Base-by-base conservation (phyloP, 2,888 invertebrate genomes). In the Trissolcus brochymenae region DNA sequence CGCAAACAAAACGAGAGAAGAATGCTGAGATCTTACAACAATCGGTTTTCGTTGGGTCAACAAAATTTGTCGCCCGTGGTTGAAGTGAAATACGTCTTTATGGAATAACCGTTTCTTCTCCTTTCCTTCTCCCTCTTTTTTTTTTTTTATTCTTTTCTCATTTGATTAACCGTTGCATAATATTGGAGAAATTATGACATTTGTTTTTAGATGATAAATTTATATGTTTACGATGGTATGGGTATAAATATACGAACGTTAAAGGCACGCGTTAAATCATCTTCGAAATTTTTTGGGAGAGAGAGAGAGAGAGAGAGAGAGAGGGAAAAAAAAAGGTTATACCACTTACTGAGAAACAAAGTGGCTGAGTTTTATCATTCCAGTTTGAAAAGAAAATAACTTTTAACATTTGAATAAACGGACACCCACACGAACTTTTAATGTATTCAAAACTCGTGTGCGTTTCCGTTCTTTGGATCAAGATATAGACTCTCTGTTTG, bases 371-470 rank as follows among this genome's bases (percentile, higher is more conserved):
- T 56, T 56, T 56, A 25, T 56, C 40, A 16, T 21, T 35, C 35
- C 35, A 35, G 35, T 35, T 35, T 35, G 35, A 35, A 35, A 35
- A 35, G 35, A 35, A 35, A 35, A 35, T 35, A 29, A 16, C 19
- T 19, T 51, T 46, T 14, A 21, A 14, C 49, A 29, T 60, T 46
- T 49, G 54, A 17, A 7, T 54, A 53, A 65, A 46, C 19, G 29
- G 11, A 65, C 56, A 56, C 66, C 56, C 56, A 66, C 66, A 16
- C 16, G 46, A 55, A 62, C 50, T 66, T 56, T 29, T 43, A 66
- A 66, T 66, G 14, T 50, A 66, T 66, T 66, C 56, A 57, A 56
- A 66, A 35, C 35, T 50, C n/a, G 62, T 16, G 60, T 11, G 50
- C 46, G 46, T 46, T 55, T 55, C 43, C 65, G 40, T 53, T 19